phyloP scores from a whole-genome alignment of 2,888 invertebrate species.

The Dione vanillae region DNA sequence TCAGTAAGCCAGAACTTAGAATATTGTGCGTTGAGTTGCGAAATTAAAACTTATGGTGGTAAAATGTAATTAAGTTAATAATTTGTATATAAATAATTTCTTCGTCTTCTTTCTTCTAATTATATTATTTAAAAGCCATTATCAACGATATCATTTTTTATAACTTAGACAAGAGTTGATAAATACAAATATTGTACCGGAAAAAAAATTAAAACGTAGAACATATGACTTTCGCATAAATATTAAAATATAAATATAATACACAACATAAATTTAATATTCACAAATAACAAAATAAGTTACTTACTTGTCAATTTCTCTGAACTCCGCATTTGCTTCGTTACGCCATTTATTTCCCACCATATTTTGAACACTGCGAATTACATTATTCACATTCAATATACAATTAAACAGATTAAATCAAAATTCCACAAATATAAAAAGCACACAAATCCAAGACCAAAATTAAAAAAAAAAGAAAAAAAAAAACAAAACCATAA shows the following conservation, averaged over 20 bases:
- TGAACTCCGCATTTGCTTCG: conserved; percentile 58
- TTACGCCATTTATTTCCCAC: conserved; percentile 68
- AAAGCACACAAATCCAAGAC: not conserved
- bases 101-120: too few relatives aligned
- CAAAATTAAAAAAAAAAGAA: not conserved
- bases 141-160: too few relatives aligned
- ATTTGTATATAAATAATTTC: too few relatives aligned
- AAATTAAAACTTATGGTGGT: too few relatives aligned
- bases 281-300: not conserved
- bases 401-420: not conserved
- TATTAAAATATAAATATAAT: not conserved
- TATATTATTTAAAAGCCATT: too few relatives aligned
- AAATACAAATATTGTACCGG: not conserved
- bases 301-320: conserved; percentile 65
- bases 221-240: not conserved
- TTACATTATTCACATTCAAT: conserved; percentile 2
- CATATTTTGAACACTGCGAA: conserved; percentile 68
- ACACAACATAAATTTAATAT: not conserved
- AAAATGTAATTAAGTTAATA: too few relatives aligned
- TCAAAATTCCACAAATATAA: not conserved
- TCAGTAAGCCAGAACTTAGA: too few relatives aligned
- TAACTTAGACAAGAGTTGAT: too few relatives aligned
- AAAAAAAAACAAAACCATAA: conserved; percentile 43
- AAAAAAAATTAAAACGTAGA: not conserved
- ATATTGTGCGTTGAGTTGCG: too few relatives aligned